These are phyloP conservation scores for Drosophila pseudoananassae DNA, from an alignment of 1,140 invertebrate species.

Conservation along the genomic window DNA sequence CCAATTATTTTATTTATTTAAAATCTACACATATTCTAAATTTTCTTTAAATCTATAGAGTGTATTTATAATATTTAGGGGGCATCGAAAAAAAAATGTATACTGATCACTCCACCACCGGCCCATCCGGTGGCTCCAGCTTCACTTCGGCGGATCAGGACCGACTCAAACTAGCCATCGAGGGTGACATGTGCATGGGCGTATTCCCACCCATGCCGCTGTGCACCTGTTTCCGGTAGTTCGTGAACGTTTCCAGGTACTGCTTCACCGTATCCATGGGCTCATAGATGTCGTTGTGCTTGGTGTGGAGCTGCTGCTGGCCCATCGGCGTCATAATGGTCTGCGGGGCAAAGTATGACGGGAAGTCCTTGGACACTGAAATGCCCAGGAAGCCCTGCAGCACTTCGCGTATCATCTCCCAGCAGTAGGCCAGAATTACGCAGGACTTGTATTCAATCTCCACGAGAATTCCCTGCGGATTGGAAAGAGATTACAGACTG, in stretches of 20 bases:
- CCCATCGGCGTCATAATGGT: conserved; percentile 77
- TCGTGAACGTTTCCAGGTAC: conserved; percentile 97
- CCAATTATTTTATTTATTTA: too few relatives aligned
- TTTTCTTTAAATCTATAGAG: too few relatives aligned
- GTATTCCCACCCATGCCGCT: conserved; percentile 6
- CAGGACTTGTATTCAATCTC: conserved; percentile 98
- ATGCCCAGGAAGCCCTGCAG: conserved; percentile 95
- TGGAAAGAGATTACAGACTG: neutral
- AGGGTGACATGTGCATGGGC: conserved; percentile 43
- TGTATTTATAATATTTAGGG: too few relatives aligned
- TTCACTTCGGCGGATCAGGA: conserved; percentile 70
- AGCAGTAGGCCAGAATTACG: conserved; percentile 93
- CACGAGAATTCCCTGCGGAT: conserved; percentile 90
- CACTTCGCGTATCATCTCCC: conserved; percentile 96
- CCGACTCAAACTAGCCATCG: conserved; percentile 40
- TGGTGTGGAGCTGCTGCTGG: conserved; percentile 84
- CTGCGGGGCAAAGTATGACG: conserved; percentile 87
- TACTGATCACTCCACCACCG: conserved; percentile 16
- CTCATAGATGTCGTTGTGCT: conserved; percentile 92
- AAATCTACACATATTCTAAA: too few relatives aligned
- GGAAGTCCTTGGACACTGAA: conserved; percentile 87
- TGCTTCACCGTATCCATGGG: conserved; percentile 97
- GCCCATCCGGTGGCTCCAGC: conserved; percentile 66
- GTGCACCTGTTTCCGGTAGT: conserved; percentile 89
- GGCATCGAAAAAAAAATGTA: neutral